Base-by-base conservation (phyloP, 2,888 invertebrate species). In the Sarcophaga rosellei region DNA sequence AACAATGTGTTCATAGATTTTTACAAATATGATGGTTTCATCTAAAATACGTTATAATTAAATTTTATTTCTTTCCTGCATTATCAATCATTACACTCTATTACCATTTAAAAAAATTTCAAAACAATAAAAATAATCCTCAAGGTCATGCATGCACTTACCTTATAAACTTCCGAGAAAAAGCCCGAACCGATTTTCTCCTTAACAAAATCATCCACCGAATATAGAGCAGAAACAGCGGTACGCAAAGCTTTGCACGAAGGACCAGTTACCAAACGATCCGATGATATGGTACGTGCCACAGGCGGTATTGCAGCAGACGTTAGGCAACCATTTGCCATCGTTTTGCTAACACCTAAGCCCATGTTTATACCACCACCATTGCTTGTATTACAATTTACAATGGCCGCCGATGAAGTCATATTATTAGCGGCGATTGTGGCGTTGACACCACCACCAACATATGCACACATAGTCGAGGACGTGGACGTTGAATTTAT, bases 131-230 rank as follows among this genome's bases (percentile, higher is more conserved):
- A 57, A 35, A 8, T 21, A 15, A 57, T 44, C n/a, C 59, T 3
- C 17, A 69, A 77, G 2, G 68, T 35, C 15, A 69, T 20, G 12
- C n/a, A 35, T n/a, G 17, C 25, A 93, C 95, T 95, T 94, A 99
- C 99, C 97, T 99, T 99, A 94, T 97, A 99, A 87, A 99, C 99
- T 94, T 98, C 98, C 5, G 99, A 99, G 94, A 99, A 99, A 94
- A 99, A 99, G 88, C 99, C 99, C 74, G 96, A 95, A 70, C 99
- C 99, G 91, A 99, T 97, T 94, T 97, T 97, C 94, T 98, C 98
- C 92, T 96, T 95, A 89, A 96, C 95, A 94, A 99, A 99, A 94
- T 99, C 99, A 94, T 99, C 98, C 89, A 98, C 95, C 66, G 98
- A 96, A 92, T 98, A 97, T 77, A 99, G 95, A 65, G 97, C 97